phyloP scores from a whole-genome alignment of 2,797 vertebrate species.

The Geotrypetes seraphini region DNA sequence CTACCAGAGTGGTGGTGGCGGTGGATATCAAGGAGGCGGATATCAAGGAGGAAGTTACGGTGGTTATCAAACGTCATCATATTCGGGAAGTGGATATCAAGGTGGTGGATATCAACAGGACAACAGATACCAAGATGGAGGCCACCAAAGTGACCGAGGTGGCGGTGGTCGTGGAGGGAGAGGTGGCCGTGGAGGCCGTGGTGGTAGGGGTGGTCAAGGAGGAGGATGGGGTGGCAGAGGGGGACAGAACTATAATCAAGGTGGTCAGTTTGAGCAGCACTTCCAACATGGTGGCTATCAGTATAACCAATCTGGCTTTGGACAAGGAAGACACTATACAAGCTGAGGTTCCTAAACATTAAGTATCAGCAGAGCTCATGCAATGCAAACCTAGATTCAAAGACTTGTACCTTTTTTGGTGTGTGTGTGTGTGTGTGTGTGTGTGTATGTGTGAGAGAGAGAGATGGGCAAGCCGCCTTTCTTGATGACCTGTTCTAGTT shows the following conservation, averaged over 20 bases:
- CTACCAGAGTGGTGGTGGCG: constrained; percentile 41
- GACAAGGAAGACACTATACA: constrained; percentile 83
- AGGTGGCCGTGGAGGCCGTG: constrained; percentile 49
- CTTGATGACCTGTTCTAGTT: constrained; percentile 5
- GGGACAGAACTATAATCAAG: constrained; percentile 84
- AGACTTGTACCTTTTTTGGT: constrained; percentile 29
- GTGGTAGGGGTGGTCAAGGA: constrained; percentile 64
- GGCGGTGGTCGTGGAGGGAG: constrained; percentile 51
- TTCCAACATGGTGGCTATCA: constrained; percentile 95
- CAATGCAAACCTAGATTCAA: constrained; percentile 43
- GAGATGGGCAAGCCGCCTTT: constrained; percentile 21
- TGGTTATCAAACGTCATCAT: constrained; percentile 64
- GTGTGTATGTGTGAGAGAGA: constrained; percentile 11
- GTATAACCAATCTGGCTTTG: constrained; percentile 89
- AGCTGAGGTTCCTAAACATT: constrained; percentile 67
- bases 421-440: constrained; percentile 17
- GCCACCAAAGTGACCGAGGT: constrained; percentile 64
- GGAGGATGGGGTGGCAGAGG: constrained; percentile 85
- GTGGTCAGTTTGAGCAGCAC: constrained; percentile 95
- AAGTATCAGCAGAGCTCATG: constrained; percentile 57
- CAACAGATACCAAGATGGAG: constrained; percentile 61
- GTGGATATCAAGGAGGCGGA: constrained; percentile 60
- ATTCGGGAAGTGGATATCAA: constrained; percentile 64
- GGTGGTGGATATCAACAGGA: constrained; percentile 64
- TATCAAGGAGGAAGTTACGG: constrained; percentile 50